phyloP scores from a whole-genome alignment of 2,888 invertebrate species.

The Microctonus brassicae region DNA sequence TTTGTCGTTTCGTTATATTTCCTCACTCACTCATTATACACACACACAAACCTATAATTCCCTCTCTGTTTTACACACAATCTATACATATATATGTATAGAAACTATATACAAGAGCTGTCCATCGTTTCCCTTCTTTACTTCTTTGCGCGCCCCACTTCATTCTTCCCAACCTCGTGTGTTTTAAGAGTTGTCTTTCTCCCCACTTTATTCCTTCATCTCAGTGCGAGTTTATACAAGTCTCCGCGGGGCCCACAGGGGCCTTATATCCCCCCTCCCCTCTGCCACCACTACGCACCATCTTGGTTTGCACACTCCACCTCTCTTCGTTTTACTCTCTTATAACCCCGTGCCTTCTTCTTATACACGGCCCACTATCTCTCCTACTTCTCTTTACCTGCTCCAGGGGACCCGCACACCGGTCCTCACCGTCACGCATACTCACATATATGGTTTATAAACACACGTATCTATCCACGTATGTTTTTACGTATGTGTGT shows the following conservation, averaged over 20 bases:
- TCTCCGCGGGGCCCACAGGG: conserved; percentile 9
- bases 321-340: conserved; percentile 20
- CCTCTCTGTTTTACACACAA: too few relatives aligned
- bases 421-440: conserved; percentile 50
- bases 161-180: neutral
- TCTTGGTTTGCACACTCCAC: conserved; percentile 28
- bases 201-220: neutral
- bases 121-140: neutral
- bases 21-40: conserved; percentile 7
- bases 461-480: neutral
- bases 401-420: conserved; percentile 52
- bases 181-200: too few relatives aligned
- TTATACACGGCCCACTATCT: conserved; percentile 58
- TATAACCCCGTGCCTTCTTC: conserved; percentile 50
- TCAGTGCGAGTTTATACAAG: conserved; percentile 13
- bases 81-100: conserved; percentile 3
- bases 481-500: conserved; percentile 58
- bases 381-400: conserved; percentile 59
- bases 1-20: conserved; percentile 29
- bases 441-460: neutral
- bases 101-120: conserved; percentile 34
- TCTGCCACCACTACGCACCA: neutral
- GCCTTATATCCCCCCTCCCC: conserved; percentile 7
- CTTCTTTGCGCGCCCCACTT: too few relatives aligned
- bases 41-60: conserved; percentile 8